phyloP scores from a whole-genome alignment of 2,113 vertebrate genomes.

The Lampris megalopsis region DNA sequence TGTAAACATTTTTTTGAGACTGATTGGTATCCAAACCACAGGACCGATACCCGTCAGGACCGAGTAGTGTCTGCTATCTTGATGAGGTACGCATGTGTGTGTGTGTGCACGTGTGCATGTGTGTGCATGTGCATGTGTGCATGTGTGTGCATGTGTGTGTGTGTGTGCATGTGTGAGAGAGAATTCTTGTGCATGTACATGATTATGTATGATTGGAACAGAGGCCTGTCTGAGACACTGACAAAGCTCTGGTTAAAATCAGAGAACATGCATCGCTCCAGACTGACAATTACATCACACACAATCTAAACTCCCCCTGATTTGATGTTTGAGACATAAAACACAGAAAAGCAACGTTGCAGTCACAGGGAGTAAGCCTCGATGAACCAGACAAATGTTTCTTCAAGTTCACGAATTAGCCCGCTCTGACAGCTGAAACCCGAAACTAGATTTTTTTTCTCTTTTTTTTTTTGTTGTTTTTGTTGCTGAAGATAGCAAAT shows the following conservation, averaged over 20 bases:
- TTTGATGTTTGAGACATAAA: conserved; percentile 71
- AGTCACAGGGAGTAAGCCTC: conserved; percentile 57
- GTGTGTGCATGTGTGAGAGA: conserved; percentile 25
- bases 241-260: conserved; percentile 82
- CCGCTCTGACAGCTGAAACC: conserved; percentile 17
- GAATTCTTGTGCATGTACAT: conserved; percentile 62
- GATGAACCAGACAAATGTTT: conserved; percentile 54
- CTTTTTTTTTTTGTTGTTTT: not conserved
- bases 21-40: conserved; percentile 81
- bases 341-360: conserved; percentile 38
- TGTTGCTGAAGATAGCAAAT: not conserved
- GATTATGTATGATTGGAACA: conserved; percentile 78
- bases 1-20: conserved; percentile 79
- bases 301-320: conserved; percentile 64
- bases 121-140: conserved; percentile 10
- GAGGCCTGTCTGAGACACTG: conserved; percentile 64
- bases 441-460: conserved; percentile 9
- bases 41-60: conserved; percentile 79
- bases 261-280: conserved; percentile 57
- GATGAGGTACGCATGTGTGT: conserved; percentile 61
- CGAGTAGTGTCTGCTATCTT: conserved; percentile 54
- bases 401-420: conserved; percentile 1
- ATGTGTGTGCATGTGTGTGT: conserved; percentile 26
- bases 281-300: conserved; percentile 73
- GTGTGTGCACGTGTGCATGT: conserved; percentile 20